A percentile compares a stretch with the other conserved stretches of the same genome.
These are phyloP conservation scores for Acanthopleura granulata DNA, from an alignment of 2,888 invertebrate genomes.

Conservation along the genomic window DNA sequence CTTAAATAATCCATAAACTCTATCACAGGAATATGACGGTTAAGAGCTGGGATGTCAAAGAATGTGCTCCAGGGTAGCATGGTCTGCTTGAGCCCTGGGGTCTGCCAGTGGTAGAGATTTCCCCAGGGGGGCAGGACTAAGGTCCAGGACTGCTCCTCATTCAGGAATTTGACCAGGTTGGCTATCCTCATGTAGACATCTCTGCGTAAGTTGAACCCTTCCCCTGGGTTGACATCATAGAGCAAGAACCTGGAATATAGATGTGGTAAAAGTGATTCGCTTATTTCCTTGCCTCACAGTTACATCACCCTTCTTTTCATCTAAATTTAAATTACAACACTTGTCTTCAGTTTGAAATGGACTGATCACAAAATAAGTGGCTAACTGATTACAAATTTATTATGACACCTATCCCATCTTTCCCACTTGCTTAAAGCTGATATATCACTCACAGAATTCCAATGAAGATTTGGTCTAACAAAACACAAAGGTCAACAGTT, in stretches of 20 bases:
- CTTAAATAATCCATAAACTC: constrained; percentile 86
- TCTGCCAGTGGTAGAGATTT: constrained; percentile 89
- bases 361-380: too few species aligned
- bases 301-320: too few species aligned
- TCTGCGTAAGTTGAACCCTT: constrained; percentile 96
- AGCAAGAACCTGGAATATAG: constrained; percentile 80
- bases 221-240: constrained; percentile 94
- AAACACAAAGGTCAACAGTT: too few species aligned
- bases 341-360: too few species aligned
- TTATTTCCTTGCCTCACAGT: too few species aligned
- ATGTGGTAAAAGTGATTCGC: neutral
- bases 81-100: constrained; percentile 70
- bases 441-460: too few species aligned
- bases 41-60: constrained; percentile 86
- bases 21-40: constrained; percentile 84
- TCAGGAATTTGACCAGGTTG: constrained; percentile 81
- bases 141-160: constrained; percentile 70
- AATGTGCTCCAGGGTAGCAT: constrained; percentile 85
- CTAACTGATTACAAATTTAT: too few species aligned
- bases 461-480: too few species aligned
- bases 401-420: too few species aligned
- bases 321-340: too few species aligned
- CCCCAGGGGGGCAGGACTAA: constrained; percentile 94
- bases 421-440: too few species aligned
- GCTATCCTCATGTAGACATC: constrained; percentile 97